Percentiles rank a stretch among this genome's conserved stretches.
Conservation (phyloP, 1,140 invertebrate species). For the Drosophila hydei region DNA sequence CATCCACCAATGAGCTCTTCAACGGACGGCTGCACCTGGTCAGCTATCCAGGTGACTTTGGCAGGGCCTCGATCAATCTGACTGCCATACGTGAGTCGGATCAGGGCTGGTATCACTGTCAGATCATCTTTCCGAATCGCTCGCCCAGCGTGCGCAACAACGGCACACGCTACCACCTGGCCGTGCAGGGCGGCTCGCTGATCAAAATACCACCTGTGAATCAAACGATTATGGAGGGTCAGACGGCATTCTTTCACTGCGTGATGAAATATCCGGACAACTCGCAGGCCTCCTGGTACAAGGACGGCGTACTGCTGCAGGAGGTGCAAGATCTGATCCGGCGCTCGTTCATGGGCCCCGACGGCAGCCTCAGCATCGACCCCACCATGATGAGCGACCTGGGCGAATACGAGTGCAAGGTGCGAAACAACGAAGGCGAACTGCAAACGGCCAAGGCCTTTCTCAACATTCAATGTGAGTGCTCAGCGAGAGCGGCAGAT, state of each 20-base stretch:
- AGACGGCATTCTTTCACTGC: slow-evolving; percentile 92
- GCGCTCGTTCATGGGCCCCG: slow-evolving; percentile 86
- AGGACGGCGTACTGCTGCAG: slow-evolving; percentile 87
- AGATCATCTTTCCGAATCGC: slow-evolving; percentile 94
- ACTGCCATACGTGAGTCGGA: slow-evolving; percentile 95
- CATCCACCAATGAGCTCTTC: slow-evolving; percentile 89
- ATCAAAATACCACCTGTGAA: slow-evolving; percentile 91
- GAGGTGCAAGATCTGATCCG: slow-evolving; percentile 87
- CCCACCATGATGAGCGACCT: slow-evolving; percentile 91
- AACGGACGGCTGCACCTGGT: slow-evolving; percentile 89
- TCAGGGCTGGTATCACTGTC: slow-evolving; percentile 96
- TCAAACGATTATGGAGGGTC: slow-evolving; percentile 93
- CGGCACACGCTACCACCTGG: slow-evolving; percentile 94
- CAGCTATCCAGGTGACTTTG: slow-evolving; percentile 85
- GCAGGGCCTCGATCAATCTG: slow-evolving; percentile 93
- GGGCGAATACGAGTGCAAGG: slow-evolving; percentile 95
- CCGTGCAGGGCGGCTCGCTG: slow-evolving; percentile 88
- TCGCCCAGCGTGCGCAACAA: slow-evolving; percentile 92
- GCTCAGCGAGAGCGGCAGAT: background rate
- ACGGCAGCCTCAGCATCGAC: slow-evolving; percentile 91
- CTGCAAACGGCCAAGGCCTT: slow-evolving; percentile 94
- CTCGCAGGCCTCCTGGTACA: slow-evolving; percentile 88
- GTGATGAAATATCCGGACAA: slow-evolving; percentile 88
- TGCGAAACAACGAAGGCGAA: slow-evolving; percentile 91
- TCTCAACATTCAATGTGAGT: slow-evolving; percentile 97